Evolutionary conservation across 2,797 vertebrate species (phyloP), one percentile per base, ranked within the genome.

Genomic region (Calcarius lapponicus): DNA sequence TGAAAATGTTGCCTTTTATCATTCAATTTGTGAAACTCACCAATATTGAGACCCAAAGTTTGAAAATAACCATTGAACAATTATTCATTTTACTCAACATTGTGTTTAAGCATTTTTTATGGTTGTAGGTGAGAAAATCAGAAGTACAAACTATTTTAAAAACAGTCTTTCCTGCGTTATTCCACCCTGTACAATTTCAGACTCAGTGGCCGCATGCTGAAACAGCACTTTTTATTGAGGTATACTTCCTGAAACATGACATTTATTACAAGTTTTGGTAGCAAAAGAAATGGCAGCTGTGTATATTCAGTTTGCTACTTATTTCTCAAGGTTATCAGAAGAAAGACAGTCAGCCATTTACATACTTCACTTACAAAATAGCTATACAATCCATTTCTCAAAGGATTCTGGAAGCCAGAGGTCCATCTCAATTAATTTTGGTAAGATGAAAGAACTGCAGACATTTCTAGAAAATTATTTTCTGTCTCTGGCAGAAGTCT

Each of bases 401-500:
- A 29, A 74, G 51, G 9, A 36, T 87, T 87, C 26, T 81, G 62
- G 38, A 34, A 84, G 17, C 12, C 45, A 92, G 57, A 86, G 10
- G 45, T 75, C 45, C 71, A 54, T 81, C 20, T 40, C 42, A 61
- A 71, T 87, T 79, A 45, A 65, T 11, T 82, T 79, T 51, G 28
- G 6, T 66, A 51, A 70, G 51, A 86, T 71, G 22, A 78, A 92
- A 50, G 42, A 65, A 26, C 9, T 58, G 26, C 24, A 92, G 36
- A 76, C 70, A 76, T 91, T 91, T 82, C 74, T 66, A 64, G 60
- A 94, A 95, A 91, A 82, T 73, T 40, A 48, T 90, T 82, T 71
- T 73, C n/a, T 85, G 7, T 26, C 25, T 73, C 64, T 70, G 56
- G 12, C 62, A 87, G 43, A 75, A 85, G 31, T 16, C 17, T 87